Conservation (phyloP, 2,113 vertebrate species). For the Theristicus caerulescens region DNA sequence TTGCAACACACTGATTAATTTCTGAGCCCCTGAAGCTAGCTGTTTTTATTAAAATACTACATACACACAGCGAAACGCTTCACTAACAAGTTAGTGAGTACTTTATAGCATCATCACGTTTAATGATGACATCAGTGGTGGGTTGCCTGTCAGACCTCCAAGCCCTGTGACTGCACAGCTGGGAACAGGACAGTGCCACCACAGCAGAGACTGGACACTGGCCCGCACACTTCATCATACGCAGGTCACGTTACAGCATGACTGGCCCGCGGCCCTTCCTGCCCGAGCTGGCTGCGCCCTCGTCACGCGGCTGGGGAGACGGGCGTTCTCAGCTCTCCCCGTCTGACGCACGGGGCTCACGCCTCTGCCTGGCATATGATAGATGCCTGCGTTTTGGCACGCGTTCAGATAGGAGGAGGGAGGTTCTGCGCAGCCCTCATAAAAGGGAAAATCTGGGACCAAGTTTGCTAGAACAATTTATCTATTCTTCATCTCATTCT, state of each 20-base stretch:
- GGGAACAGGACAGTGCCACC: neutral
- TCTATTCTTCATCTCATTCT: neutral
- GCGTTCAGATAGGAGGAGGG: neutral
- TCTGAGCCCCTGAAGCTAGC: neutral
- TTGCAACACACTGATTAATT: neutral
- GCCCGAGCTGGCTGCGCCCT: neutral
- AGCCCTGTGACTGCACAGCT: neutral
- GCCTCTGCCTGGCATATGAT: neutral
- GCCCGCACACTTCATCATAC: rapidly evolving
- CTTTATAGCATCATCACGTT: neutral
- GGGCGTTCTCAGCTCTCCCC: neutral
- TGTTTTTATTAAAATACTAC: neutral
- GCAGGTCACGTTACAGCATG: rapidly evolving
- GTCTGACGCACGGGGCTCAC: neutral
- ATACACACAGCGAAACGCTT: neutral
- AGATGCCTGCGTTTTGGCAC: neutral
- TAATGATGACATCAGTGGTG: neutral
- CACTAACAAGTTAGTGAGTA: neutral
- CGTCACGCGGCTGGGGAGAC: rapidly evolving
- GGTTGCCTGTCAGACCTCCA: neutral
- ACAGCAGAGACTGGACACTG: rapidly evolving
- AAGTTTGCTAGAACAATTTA: neutral
- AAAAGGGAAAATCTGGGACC: neutral
- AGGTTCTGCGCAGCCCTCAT: neutral
- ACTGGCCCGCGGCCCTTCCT: neutral